These are phyloP conservation scores for Drosophila neocordata DNA, from an alignment of 1,140 invertebrate species.

Conservation along the genomic window DNA sequence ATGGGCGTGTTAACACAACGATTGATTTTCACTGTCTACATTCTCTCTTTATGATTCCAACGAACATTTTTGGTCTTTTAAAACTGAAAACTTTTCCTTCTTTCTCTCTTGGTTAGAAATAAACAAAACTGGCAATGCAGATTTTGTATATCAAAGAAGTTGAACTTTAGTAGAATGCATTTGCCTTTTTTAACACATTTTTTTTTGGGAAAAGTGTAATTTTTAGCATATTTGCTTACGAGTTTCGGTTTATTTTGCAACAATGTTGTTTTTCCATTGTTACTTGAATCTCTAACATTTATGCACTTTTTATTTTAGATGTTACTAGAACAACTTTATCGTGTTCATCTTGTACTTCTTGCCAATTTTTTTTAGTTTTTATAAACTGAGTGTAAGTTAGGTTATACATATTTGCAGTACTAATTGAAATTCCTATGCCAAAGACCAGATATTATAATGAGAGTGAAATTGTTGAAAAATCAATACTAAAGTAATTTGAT, in stretches of 20 bases:
- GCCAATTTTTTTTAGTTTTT: not conserved
- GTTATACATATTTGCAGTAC: no score
- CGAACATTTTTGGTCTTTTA: not conserved
- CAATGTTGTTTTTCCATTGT: conserved; percentile 9
- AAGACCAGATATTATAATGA: no score
- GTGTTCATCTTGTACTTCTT: conserved; percentile 16
- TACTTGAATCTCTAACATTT: not conserved
- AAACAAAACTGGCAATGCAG: not conserved
- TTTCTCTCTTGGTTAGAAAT: not conserved
- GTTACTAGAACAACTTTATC: conserved; percentile 22
- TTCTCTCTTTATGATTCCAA: not conserved
- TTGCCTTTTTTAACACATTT: not conserved
- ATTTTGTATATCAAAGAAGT: not conserved
- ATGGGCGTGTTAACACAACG: conserved; percentile 13
- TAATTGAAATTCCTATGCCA: no score
- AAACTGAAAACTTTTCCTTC: not conserved
- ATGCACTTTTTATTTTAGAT: not conserved
- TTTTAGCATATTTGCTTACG: conserved; percentile 6
- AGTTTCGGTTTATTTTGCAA: conserved; percentile 20
- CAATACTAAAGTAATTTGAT: no score
- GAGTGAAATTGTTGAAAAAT: no score
- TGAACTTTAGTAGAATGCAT: conserved; percentile 24
- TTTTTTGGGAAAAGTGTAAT: conserved; percentile 1
- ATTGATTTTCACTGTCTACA: conserved; percentile 46
- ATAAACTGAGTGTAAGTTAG: not conserved